These are phyloP conservation scores for Abrostola triplasia DNA, from an alignment of 2,888 invertebrate genomes.

Conservation along the genomic window DNA sequence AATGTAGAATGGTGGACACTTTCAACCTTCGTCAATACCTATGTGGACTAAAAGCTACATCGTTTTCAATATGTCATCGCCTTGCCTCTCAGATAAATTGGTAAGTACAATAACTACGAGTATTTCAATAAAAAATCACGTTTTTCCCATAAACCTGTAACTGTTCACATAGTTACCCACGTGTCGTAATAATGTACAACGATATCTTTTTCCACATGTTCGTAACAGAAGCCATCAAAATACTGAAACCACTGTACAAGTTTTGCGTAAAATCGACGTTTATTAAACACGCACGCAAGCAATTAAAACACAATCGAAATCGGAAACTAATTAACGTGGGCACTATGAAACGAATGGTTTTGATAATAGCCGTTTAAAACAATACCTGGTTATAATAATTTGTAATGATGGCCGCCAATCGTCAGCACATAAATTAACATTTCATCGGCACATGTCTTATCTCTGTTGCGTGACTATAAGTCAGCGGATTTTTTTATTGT, in stretches of 20 bases:
- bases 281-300: slow-evolving; percentile 61
- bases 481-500: slow-evolving; percentile 16
- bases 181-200: slow-evolving; percentile 44
- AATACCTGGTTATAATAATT: slow-evolving; percentile 48
- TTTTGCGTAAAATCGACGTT: slow-evolving; percentile 64
- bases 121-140: slow-evolving; percentile 50
- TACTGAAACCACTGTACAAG: slow-evolving; percentile 49
- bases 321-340: slow-evolving; percentile 62
- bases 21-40: slow-evolving; percentile 7
- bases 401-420: slow-evolving; percentile 23
- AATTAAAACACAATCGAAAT: slow-evolving; percentile 66
- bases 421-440: slow-evolving; percentile 34
- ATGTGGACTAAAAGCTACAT: slow-evolving; percentile 4
- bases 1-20: slow-evolving; percentile 58
- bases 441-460: slow-evolving; percentile 33
- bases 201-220: slow-evolving; percentile 48
- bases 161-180: slow-evolving; percentile 47
- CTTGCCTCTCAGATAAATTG: slow-evolving; percentile 4
- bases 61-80: slow-evolving; percentile 8
- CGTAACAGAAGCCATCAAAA: slow-evolving; percentile 48
- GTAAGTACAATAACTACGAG: slow-evolving; percentile 17
- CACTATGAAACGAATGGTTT: slow-evolving; percentile 50
- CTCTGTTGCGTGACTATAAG: slow-evolving; percentile 34
- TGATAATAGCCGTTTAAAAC: slow-evolving; percentile 52
- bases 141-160: slow-evolving; percentile 52